These are phyloP conservation scores for Onychorhynchus coronatus DNA, from an alignment of 2,113 vertebrate genomes.

Conservation along the genomic window DNA sequence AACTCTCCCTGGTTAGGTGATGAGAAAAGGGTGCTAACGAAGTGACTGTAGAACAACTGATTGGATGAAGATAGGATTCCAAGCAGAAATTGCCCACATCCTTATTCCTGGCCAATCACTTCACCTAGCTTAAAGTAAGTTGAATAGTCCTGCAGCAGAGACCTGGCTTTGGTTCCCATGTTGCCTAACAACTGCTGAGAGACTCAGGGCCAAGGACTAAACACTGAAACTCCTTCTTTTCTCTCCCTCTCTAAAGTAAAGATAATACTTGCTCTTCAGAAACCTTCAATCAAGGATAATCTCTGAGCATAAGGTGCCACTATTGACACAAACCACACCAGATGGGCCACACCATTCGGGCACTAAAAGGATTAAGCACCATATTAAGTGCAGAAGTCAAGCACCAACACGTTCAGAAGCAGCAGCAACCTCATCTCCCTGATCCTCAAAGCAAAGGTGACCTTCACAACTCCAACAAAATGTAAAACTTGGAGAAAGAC, in stretches of 20 bases:
- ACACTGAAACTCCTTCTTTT: background rate
- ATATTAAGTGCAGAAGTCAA: background rate
- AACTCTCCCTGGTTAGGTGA: background rate
- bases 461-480: background rate
- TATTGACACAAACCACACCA: background rate
- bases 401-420: background rate
- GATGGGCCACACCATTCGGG: background rate
- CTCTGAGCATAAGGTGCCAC: background rate
- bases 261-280: background rate
- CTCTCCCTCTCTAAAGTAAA: background rate
- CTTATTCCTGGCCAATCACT: background rate
- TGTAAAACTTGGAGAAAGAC: background rate
- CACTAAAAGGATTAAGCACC: background rate
- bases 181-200: background rate
- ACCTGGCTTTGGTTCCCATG: background rate
- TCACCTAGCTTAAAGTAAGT: background rate
- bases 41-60: background rate
- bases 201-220: background rate
- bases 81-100: background rate
- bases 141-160: background rate
- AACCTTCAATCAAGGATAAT: background rate
- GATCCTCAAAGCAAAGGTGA: slow-evolving; percentile 17
- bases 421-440: background rate
- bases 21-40: background rate
- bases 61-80: background rate